Evolutionary conservation across 2,888 invertebrate species (phyloP).

Genomic region (Neoascia interrupta): DNA sequence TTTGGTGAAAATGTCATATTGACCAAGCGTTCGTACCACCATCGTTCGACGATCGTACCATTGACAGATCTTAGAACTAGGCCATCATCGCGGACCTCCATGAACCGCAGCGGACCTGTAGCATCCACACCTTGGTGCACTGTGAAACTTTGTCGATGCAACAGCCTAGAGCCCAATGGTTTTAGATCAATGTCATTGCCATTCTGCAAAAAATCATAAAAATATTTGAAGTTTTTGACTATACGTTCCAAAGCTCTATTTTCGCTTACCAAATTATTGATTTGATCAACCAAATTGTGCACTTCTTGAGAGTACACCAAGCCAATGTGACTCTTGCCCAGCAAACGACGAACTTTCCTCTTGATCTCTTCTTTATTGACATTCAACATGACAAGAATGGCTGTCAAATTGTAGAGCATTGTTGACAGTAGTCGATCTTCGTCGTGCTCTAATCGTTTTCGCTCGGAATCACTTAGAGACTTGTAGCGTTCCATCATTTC

Average conservation of each 20-base stretch:
- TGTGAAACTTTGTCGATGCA: constrained; percentile 98
- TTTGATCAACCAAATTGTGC: constrained; percentile 96
- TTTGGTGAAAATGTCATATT: constrained; percentile 99
- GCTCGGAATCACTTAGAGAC: constrained; percentile 93
- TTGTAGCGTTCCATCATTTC: constrained; percentile 99
- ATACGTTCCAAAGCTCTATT: background rate
- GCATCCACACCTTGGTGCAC: constrained; percentile 98
- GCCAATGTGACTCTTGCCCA: constrained; percentile 99
- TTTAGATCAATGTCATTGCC: constrained; percentile 99
- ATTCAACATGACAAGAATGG: constrained; percentile 95
- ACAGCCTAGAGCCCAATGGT: constrained; percentile 95
- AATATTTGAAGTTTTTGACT: background rate
- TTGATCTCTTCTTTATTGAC: constrained; percentile 91
- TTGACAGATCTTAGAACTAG: constrained; percentile 89
- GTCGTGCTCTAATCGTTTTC: constrained; percentile 97
- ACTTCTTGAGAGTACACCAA: constrained; percentile 98
- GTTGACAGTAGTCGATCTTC: constrained; percentile 97
- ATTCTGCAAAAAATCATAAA: constrained; percentile 83
- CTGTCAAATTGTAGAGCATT: constrained; percentile 96
- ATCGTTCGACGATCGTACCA: constrained; percentile 94
- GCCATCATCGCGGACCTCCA: constrained; percentile 98
- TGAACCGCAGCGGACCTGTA: constrained; percentile 91
- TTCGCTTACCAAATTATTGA: constrained; percentile 92
- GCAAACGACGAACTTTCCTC: constrained; percentile 91
- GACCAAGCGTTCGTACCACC: constrained; percentile 99